Conservation (phyloP, 2,888 invertebrate genomes). For the Cheilosia pagana region DNA sequence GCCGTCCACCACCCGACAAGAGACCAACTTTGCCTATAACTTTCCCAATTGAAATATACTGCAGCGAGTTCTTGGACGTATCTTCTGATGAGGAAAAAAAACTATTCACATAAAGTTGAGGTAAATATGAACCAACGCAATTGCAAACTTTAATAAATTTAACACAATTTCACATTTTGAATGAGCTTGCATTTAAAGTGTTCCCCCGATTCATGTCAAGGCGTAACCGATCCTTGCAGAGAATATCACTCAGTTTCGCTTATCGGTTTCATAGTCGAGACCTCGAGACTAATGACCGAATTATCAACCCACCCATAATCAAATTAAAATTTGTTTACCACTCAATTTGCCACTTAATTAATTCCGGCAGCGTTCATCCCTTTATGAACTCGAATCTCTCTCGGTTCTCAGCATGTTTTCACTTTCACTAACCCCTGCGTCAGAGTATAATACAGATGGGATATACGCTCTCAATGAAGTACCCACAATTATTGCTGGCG, state of each 20-base stretch:
- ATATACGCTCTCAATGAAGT: constrained; percentile 30
- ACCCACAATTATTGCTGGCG: constrained; percentile 58
- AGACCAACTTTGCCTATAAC: background rate
- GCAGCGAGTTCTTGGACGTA: background rate
- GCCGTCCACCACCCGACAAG: background rate
- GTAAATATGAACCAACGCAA: background rate
- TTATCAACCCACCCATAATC: constrained; percentile 20
- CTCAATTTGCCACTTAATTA: constrained; percentile 67
- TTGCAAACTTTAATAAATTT: background rate
- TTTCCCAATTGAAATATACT: constrained; percentile 2
- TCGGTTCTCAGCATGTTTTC: constrained; percentile 11
- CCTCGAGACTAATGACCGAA: constrained; percentile 11
- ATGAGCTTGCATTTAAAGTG: no score
- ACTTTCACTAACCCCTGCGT: constrained; percentile 15
- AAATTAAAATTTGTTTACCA: constrained; percentile 70
- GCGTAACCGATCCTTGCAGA: background rate
- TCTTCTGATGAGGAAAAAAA: background rate
- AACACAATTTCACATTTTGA: background rate
- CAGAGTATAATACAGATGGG: background rate
- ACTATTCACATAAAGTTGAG: background rate
- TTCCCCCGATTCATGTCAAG: background rate
- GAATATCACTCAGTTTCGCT: background rate
- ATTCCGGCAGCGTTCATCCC: constrained; percentile 34
- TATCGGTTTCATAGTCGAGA: background rate
- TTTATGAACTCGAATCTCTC: constrained; percentile 1